Conservation (phyloP, 2,797 vertebrate genomes). For the Picus viridis region DNA sequence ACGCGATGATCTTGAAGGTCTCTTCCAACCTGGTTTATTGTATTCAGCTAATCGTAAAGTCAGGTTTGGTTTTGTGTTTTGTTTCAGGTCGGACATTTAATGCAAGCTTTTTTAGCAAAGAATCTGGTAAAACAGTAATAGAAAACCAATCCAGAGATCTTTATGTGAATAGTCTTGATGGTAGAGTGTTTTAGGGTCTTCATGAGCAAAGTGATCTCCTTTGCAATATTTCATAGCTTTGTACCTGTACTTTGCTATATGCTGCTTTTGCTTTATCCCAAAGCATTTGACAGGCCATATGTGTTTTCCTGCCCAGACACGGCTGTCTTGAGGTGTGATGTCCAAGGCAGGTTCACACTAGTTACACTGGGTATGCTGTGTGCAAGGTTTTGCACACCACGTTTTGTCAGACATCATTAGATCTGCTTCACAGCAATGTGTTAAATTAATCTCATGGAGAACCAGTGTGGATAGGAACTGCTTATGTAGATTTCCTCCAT, state of each 20-base stretch:
- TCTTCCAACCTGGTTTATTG: too few relatives aligned
- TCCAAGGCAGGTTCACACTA: neutral
- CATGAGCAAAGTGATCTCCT: neutral
- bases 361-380: accelerated
- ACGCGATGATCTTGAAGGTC: too few relatives aligned
- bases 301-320: neutral
- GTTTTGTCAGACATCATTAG: neutral
- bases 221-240: neutral
- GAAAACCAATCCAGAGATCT: neutral
- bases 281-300: neutral
- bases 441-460: neutral
- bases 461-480: neutral
- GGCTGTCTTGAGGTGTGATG: neutral
- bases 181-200: neutral
- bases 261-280: neutral
- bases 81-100: neutral
- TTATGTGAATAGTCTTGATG: neutral
- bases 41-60: too few relatives aligned
- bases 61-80: neutral
- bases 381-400: accelerated
- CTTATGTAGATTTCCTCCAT: neutral
- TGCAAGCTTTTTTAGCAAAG: accelerated
- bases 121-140: neutral
- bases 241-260: neutral
- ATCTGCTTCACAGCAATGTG: neutral